These are phyloP conservation scores for Phylloscopus trochilus DNA, from an alignment of 2,113 vertebrate genomes.

Conservation along the genomic window DNA sequence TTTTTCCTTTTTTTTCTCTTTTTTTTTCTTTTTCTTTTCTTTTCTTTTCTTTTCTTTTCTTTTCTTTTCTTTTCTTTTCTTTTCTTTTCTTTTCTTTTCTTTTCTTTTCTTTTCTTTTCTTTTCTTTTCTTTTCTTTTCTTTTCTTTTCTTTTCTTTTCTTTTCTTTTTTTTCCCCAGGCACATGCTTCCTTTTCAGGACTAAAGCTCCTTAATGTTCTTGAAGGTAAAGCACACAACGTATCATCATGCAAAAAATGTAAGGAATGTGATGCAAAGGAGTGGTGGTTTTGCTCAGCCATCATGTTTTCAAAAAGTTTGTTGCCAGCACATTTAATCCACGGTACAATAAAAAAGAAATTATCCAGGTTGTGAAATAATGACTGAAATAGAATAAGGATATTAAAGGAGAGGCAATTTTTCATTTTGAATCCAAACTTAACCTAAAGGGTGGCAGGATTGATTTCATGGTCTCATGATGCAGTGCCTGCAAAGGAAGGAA, in stretches of 20 bases:
- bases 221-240: not conserved
- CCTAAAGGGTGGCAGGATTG: not conserved
- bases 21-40: no score
- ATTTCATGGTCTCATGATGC: conserved; percentile 24
- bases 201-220: not conserved
- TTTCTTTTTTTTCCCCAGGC: not conserved
- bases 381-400: conserved; percentile 25
- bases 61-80: no score
- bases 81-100: no score
- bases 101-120: not conserved
- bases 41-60: no score
- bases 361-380: not conserved
- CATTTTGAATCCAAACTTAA: conserved; percentile 33
- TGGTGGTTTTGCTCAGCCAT: not conserved
- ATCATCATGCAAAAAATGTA: not conserved
- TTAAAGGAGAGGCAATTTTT: conserved; percentile 8
- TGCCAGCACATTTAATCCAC: conserved; percentile 6
- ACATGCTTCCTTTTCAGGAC: not conserved
- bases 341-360: not conserved
- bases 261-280: not conserved
- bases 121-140: no score
- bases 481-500: not conserved
- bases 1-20: no score
- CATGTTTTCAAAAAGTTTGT: not conserved
- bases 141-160: no score